phyloP scores from a whole-genome alignment of 2,113 vertebrate species.

The Pseudopipra pipra region DNA sequence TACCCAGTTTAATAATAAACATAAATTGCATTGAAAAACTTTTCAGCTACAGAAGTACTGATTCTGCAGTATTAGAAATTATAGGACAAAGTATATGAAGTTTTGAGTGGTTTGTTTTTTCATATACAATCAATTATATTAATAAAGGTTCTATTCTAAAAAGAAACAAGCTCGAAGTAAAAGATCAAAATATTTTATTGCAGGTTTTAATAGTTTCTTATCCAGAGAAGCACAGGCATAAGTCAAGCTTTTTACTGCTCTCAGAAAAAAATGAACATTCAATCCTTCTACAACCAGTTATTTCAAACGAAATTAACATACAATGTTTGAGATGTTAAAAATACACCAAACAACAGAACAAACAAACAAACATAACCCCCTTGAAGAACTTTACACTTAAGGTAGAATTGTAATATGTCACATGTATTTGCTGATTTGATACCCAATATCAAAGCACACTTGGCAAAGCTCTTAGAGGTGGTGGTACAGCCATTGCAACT shows the following conservation, averaged over 20 bases:
- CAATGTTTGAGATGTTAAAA: background rate
- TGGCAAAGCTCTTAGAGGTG: background rate
- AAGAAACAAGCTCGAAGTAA: conserved; percentile 4
- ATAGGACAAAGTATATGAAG: background rate
- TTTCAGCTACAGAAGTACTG: background rate
- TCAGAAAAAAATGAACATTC: background rate
- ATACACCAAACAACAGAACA: background rate
- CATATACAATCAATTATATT: background rate
- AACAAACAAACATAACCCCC: background rate
- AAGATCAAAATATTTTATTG: background rate
- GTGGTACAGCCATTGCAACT: background rate
- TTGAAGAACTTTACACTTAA: background rate
- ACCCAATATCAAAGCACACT: background rate
- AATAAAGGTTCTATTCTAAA: background rate
- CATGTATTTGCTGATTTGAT: background rate
- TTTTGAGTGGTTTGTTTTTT: background rate
- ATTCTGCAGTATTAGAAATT: background rate
- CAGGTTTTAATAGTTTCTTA: background rate
- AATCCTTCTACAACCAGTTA: background rate
- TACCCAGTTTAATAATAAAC: background rate
- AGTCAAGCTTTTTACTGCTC: background rate
- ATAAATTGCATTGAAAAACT: background rate
- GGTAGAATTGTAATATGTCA: background rate
- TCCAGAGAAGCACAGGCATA: background rate
- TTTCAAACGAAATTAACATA: background rate